Evolutionary conservation across 2,113 vertebrate species (phyloP).

Genomic region (Eonycteris spelaea): DNA sequence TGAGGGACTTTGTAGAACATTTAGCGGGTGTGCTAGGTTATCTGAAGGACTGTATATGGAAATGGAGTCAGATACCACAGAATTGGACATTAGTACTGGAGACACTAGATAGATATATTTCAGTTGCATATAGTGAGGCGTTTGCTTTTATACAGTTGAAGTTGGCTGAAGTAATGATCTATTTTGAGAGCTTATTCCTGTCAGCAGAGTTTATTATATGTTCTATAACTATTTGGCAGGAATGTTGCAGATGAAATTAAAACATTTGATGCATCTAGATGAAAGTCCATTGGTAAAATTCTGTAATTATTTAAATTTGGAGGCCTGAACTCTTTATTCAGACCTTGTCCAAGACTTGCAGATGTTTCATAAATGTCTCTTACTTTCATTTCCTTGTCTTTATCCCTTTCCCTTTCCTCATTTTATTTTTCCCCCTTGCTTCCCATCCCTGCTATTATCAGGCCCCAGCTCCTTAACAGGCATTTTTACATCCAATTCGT

Average conservation of each 20-base stretch:
- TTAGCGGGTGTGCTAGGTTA: not conserved
- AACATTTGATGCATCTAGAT: not conserved
- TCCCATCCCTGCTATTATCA: not conserved
- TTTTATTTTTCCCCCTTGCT: not conserved
- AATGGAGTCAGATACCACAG: not conserved
- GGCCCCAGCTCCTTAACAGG: not conserved
- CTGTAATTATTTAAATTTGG: not conserved
- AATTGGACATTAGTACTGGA: not conserved
- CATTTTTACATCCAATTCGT: not conserved
- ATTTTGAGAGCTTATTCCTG: constrained; percentile 4
- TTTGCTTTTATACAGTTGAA: constrained; percentile 7
- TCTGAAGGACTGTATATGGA: not conserved
- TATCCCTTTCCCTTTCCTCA: not conserved
- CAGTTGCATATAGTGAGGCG: not conserved
- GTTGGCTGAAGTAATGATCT: not conserved
- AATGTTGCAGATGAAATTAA: not conserved
- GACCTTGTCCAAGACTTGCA: not conserved
- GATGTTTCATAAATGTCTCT: not conserved
- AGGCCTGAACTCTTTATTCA: not conserved
- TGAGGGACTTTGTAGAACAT: not conserved
- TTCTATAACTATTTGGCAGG: not conserved
- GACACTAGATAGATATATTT: not conserved
- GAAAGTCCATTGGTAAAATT: not conserved
- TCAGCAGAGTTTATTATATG: not conserved
- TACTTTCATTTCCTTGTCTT: not conserved